Evolutionary conservation across 2,888 invertebrate species (phyloP).

Genomic region (Plebejus melissa): DNA sequence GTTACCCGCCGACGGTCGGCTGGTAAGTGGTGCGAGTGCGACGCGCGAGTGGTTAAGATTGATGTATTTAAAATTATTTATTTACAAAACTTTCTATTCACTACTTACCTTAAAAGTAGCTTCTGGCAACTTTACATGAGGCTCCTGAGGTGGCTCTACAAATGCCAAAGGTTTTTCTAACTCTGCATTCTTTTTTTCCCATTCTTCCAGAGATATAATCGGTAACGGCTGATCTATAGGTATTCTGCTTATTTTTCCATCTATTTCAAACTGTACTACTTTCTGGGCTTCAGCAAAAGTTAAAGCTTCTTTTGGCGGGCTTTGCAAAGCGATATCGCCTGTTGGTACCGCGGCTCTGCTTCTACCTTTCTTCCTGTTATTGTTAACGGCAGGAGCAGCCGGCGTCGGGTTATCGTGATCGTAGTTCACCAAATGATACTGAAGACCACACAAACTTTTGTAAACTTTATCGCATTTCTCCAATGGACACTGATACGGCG

Average conservation of each 20-base stretch:
- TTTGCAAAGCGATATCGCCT: conserved; percentile 72
- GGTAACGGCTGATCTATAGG: conserved; percentile 83
- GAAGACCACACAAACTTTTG: conserved; percentile 91
- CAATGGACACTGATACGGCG: conserved; percentile 92
- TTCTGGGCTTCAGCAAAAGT: conserved; percentile 92
- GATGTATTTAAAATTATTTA: no score
- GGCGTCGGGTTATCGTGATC: conserved; percentile 90
- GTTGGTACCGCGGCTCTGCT: conserved; percentile 79
- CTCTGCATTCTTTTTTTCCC: conserved; percentile 70
- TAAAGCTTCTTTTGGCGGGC: conserved; percentile 83
- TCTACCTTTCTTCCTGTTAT: conserved; percentile 81
- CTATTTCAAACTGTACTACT: conserved; percentile 92
- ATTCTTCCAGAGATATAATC: conserved; percentile 84
- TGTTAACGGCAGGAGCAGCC: conserved; percentile 80
- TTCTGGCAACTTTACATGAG: conserved; percentile 70
- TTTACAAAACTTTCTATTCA: no score
- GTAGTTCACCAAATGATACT: conserved; percentile 91
- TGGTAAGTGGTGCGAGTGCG: no score
- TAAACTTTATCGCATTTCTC: conserved; percentile 91
- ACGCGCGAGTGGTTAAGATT: no score
- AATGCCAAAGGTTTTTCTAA: conserved; percentile 66
- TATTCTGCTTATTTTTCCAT: conserved; percentile 85
- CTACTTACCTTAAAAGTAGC: conserved; percentile 63
- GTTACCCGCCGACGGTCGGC: no score
- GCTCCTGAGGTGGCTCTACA: conserved; percentile 64